Conservation (phyloP, 2,113 vertebrate species). For the Turdus rufiventris region DNA sequence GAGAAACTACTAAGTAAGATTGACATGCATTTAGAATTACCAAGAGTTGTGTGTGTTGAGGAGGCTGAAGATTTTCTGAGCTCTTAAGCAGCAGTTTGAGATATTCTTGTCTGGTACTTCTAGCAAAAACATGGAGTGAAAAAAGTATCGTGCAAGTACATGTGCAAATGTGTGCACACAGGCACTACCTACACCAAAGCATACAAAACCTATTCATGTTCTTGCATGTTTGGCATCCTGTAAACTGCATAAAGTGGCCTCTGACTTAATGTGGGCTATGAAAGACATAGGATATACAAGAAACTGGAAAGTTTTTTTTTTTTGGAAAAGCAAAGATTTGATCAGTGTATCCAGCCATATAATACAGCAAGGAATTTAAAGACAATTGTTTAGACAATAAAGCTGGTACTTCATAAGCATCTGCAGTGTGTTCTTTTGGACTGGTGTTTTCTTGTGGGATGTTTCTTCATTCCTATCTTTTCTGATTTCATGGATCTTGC, state of each 20-base stretch:
- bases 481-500: not conserved
- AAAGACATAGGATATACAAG: accelerated
- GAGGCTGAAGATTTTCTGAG: not conserved
- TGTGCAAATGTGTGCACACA: accelerated
- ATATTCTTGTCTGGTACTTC: not conserved
- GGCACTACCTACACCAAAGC: too few relatives aligned
- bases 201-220: too few relatives aligned
- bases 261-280: not conserved
- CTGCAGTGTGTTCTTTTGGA: not conserved
- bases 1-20: not conserved
- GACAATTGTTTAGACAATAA: not conserved
- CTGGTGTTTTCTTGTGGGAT: not conserved
- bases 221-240: accelerated
- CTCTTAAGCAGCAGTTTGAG: not conserved
- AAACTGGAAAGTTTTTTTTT: not conserved
- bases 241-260: not conserved
- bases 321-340: not conserved
- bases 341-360: not conserved
- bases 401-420: not conserved
- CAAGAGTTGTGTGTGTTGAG: not conserved
- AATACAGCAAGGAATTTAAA: not conserved
- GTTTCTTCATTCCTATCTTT: not conserved
- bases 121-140: not conserved
- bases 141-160: not conserved
- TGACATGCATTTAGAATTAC: not conserved